These are phyloP conservation scores for Drosophila persimilis DNA, from an alignment of 1,140 invertebrate species.

Conservation along the genomic window DNA sequence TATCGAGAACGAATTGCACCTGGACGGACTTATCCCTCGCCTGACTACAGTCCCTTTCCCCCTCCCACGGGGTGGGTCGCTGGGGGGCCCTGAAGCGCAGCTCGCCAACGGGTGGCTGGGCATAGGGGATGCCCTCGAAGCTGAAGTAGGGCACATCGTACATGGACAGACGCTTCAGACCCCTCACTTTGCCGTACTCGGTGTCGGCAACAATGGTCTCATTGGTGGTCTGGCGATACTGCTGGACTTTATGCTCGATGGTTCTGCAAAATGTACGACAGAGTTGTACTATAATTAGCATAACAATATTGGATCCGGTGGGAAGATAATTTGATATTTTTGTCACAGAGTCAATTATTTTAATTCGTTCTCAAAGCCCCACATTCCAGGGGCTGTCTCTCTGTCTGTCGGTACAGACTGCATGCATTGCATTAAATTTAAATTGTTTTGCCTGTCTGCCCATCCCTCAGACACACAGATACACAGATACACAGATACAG, in stretches of 20 bases:
- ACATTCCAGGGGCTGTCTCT: conserved; percentile 18
- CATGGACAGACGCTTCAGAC: conserved; percentile 62
- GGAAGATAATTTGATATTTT: conserved; percentile 54
- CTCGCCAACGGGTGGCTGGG: conserved; percentile 84
- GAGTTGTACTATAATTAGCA: conserved; percentile 39
- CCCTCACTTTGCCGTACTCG: conserved; percentile 72
- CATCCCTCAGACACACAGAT: conserved; percentile 35
- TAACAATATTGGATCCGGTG: conserved; percentile 31
- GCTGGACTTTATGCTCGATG: conserved; percentile 74
- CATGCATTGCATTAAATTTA: conserved; percentile 63
- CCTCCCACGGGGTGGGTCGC: conserved; percentile 72
- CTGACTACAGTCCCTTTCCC: conserved; percentile 65
- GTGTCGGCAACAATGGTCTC: conserved; percentile 72
- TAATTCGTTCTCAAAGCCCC: conserved; percentile 58
- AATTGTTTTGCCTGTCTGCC: conserved; percentile 65
- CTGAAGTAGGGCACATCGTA: conserved; percentile 78
- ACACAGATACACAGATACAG: background rate
- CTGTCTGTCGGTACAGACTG: conserved; percentile 13
- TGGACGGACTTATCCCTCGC: conserved; percentile 82
- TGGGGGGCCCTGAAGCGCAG: conserved; percentile 85
- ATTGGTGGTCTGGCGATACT: conserved; percentile 71
- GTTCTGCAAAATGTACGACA: conserved; percentile 56
- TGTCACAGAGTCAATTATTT: conserved; percentile 58
- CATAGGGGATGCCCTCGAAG: conserved; percentile 86
- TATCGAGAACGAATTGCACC: conserved; percentile 62